Conservation (phyloP, 2,797 vertebrate genomes). For the Caiman crocodilus region DNA sequence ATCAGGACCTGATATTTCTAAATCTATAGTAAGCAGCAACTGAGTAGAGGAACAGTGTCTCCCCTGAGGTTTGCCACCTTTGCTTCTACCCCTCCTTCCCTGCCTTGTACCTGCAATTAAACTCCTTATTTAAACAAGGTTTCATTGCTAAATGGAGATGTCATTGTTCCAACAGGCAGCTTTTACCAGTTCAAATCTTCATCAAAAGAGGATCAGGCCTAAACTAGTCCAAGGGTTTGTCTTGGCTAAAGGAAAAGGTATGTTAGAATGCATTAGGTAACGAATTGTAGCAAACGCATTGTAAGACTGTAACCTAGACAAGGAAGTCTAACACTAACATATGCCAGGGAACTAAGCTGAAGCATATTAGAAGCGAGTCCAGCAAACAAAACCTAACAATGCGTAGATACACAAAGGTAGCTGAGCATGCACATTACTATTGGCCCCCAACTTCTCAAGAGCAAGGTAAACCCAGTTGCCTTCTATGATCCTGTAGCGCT, state of each 20-base stretch:
- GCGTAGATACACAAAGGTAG: too few relatives aligned
- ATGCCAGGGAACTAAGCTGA: not conserved
- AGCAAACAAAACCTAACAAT: not conserved
- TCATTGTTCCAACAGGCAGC: not conserved
- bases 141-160: not conserved
- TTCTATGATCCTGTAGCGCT: not conserved
- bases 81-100: not conserved
- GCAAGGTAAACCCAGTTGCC: not conserved
- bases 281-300: not conserved
- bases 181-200: not conserved
- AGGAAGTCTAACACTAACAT: not conserved
- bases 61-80: not conserved
- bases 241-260: not conserved
- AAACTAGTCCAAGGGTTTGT: not conserved
- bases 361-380: not conserved
- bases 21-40: not conserved
- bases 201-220: not conserved
- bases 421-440: not conserved
- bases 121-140: not conserved
- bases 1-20: too few relatives aligned
- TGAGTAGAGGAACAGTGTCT: not conserved
- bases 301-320: not conserved
- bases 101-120: not conserved
- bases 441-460: not conserved
- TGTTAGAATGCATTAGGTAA: not conserved